These are phyloP conservation scores for Piprites chloris DNA, from an alignment of 2,113 vertebrate genomes.

Conservation along the genomic window DNA sequence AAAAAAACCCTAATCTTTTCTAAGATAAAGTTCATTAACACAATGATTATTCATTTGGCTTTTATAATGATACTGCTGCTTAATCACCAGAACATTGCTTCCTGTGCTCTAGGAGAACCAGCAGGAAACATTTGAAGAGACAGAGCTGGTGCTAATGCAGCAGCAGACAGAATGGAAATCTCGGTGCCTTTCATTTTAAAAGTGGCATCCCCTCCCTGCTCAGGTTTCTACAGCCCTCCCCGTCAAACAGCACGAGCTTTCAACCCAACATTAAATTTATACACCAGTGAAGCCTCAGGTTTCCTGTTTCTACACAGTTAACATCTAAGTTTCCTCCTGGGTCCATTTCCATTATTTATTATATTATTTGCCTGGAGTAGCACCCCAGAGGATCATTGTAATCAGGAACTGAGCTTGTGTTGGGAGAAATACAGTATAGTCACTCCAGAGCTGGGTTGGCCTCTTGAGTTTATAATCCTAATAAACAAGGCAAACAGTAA, in stretches of 20 bases:
- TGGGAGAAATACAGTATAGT: constrained; percentile 36
- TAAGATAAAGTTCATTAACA: constrained; percentile 80
- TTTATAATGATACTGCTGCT: constrained; percentile 77
- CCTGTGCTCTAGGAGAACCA: constrained; percentile 68
- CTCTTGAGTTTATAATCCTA: constrained; percentile 63
- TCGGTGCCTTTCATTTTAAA: constrained; percentile 35
- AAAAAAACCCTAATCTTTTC: constrained; percentile 64
- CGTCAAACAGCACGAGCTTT: constrained; percentile 38
- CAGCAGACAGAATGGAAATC: constrained; percentile 13
- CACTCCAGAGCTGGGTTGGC: neutral
- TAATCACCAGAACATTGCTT: constrained; percentile 78
- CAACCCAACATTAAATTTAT: constrained; percentile 55
- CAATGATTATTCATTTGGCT: constrained; percentile 79
- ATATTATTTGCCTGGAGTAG: constrained; percentile 57
- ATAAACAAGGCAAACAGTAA: constrained; percentile 58
- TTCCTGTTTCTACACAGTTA: constrained; percentile 52
- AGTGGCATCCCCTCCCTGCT: constrained; percentile 12
- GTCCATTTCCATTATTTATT: constrained; percentile 59
- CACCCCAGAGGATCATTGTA: constrained; percentile 49
- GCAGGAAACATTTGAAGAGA: constrained; percentile 71
- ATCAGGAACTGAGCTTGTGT: constrained; percentile 29
- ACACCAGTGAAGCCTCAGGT: constrained; percentile 39
- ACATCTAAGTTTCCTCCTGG: constrained; percentile 37
- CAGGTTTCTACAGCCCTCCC: constrained; percentile 44
- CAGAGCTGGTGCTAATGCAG: constrained; percentile 33